These are phyloP conservation scores for Lycocorax pyrrhopterus DNA, from an alignment of 2,113 vertebrate genomes.

Conservation along the genomic window DNA sequence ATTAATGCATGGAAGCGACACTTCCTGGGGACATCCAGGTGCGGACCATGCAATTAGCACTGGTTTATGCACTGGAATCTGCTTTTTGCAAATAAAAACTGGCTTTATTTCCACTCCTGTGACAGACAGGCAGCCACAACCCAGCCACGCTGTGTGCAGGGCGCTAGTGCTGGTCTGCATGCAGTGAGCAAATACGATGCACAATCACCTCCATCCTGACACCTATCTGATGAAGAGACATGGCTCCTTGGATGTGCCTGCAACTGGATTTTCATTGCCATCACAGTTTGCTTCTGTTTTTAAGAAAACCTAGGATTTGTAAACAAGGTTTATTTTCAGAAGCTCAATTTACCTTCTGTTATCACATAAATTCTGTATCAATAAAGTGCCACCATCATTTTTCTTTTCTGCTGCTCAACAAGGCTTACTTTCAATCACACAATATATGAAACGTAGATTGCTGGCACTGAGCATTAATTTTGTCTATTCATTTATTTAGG, in stretches of 20 bases:
- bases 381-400: slow-evolving; percentile 27
- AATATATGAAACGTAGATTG: slow-evolving; percentile 53
- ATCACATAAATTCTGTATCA: slow-evolving; percentile 50
- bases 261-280: slow-evolving; percentile 15
- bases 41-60: background rate
- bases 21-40: slow-evolving; percentile 37
- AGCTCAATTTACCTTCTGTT: slow-evolving; percentile 55
- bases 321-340: slow-evolving; percentile 50
- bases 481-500: slow-evolving; percentile 58
- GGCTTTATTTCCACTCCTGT: background rate
- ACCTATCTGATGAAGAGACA: background rate
- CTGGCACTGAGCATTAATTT: slow-evolving; percentile 43
- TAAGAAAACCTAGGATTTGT: background rate
- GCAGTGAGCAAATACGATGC: background rate
- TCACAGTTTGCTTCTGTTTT: background rate
- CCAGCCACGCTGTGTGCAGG: background rate
- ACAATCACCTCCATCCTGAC: background rate
- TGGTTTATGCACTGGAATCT: background rate
- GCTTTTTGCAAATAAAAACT: background rate
- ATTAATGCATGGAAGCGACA: slow-evolving; percentile 15
- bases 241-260: background rate
- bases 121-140: background rate
- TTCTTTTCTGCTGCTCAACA: slow-evolving; percentile 13
- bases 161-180: background rate
- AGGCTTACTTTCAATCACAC: slow-evolving; percentile 42